phyloP scores from a whole-genome alignment of 2,113 vertebrate species.

The Sebastes fasciatus region DNA sequence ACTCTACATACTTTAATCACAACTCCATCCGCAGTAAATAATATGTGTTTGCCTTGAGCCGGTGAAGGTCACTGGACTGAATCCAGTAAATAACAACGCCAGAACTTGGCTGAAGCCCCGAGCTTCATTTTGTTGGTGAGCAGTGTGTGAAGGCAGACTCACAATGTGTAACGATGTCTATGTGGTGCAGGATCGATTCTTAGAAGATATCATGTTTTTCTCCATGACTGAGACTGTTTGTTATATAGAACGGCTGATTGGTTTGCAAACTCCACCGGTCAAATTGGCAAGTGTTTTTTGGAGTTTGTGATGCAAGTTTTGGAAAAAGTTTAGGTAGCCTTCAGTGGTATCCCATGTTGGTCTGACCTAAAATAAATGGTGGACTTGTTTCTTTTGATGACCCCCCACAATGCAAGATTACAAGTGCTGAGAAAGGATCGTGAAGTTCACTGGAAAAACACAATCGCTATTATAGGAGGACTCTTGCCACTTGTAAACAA shows the following conservation, averaged over 20 bases:
- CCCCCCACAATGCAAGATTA: neutral
- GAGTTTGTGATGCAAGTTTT: neutral
- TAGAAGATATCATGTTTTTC: neutral
- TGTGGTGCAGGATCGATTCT: neutral
- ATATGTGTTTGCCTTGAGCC: slow-evolving; percentile 23
- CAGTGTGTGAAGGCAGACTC: slow-evolving; percentile 16
- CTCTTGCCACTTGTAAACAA: slow-evolving; percentile 23
- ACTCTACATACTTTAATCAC: slow-evolving; percentile 24
- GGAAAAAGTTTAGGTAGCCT: neutral
- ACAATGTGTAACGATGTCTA: neutral
- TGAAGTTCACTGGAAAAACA: neutral
- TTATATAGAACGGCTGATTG: neutral
- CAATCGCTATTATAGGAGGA: slow-evolving; percentile 17
- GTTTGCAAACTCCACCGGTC: neutral
- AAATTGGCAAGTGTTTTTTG: neutral
- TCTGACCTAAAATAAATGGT: slow-evolving; percentile 1
- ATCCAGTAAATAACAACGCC: slow-evolving; percentile 36
- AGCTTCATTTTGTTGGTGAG: slow-evolving; percentile 21
- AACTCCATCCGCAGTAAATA: slow-evolving; percentile 31
- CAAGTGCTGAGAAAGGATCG: neutral
- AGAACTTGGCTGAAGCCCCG: slow-evolving; percentile 17
- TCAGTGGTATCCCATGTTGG: neutral
- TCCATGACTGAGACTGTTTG: neutral
- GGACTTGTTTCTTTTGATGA: neutral
- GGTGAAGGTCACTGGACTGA: slow-evolving; percentile 47